Evolutionary conservation across 2,888 invertebrate genomes (phyloP), one percentile per base, ranked within the genome.

Genomic region (Malthinus flaveolus): DNA sequence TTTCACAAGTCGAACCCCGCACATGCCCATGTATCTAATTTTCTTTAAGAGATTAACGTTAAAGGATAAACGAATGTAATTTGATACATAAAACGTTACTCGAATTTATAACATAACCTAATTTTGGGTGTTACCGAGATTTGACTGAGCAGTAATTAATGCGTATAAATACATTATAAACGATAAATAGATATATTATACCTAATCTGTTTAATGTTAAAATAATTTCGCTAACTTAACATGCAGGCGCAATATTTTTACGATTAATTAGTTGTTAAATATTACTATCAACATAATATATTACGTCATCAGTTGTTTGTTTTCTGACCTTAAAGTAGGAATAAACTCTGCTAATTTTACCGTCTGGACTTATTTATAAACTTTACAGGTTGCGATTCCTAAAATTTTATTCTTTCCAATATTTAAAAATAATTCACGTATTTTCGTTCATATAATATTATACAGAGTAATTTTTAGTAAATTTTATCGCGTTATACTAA

Each of bases 291-390:
- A 66, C 64, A 66, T 59, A 58, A 62, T 66, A 64, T 59, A 58
- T 64, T 66, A 64, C 66, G 66, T 66, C 66, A 66, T 55, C 49
- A 49, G 51, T 54, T 56, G 52, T 52, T 59, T 65, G 37, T 57
- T 60, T 52, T 60, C 52, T 47, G 62, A 66, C 61, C 61, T 59
- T 61, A 61, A 42, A 51, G 44, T 36, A 51, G 44, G 37, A 59
- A 46, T 54, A 59, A 56, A 49, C 54, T 49, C 35, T 45, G 5
- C 23, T 23, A 2, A 23, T 23, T 23, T 23, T 5, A 5, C 23
- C 23, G 23, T 23, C 23, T 23, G 23, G 23, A 23, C 23, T 23
- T 23, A 23, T 23, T 23, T 23, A 23, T 23, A 23, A 23, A 23
- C 23, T 23, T 23, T 5, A 23, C 23, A 23, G 23, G 23, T 23